phyloP scores from a whole-genome alignment of 2,113 vertebrate genomes.

The Riparia riparia region DNA sequence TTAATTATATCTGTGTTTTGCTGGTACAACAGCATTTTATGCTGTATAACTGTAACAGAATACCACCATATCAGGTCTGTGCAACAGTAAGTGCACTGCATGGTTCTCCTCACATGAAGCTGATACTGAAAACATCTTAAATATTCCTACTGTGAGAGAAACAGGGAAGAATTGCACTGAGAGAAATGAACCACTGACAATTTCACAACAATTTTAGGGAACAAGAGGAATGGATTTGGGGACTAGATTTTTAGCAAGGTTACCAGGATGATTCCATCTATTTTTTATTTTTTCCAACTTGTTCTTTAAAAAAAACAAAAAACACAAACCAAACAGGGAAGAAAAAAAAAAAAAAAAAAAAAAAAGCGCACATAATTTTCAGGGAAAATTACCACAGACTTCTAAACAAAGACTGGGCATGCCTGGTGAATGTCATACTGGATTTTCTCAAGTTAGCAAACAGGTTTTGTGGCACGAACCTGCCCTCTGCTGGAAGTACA shows the following conservation, averaged over 20 bases:
- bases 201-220: background rate
- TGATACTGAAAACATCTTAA: background rate
- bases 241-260: background rate
- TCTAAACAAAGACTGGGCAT: background rate
- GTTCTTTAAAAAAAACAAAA: background rate
- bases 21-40: background rate
- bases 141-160: background rate
- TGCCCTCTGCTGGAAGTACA: conserved; percentile 59
- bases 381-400: background rate
- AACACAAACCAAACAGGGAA: too few species aligned
- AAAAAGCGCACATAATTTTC: background rate
- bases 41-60: background rate
- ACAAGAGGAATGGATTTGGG: background rate
- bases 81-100: background rate
- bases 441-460: rapidly evolving
- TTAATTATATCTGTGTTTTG: background rate
- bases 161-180: background rate
- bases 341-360: background rate
- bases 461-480: background rate
- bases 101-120: background rate
- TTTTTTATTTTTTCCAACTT: background rate
- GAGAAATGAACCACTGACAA: background rate
- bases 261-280: background rate
- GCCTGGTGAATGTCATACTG: background rate
- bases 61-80: background rate